Conservation (phyloP, 2,888 invertebrate species). For the Eupithecia subumbrata region DNA sequence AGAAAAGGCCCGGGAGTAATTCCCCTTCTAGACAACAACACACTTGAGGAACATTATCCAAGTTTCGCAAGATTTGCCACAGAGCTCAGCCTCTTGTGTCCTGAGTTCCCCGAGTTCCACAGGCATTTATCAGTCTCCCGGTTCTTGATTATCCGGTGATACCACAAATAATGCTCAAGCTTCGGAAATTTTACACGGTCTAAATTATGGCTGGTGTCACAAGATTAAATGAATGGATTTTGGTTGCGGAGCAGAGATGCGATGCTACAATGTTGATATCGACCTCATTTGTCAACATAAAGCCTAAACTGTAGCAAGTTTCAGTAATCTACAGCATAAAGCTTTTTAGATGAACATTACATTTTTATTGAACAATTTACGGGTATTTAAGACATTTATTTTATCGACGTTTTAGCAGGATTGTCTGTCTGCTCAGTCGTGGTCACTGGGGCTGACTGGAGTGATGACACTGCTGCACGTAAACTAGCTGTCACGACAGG, state of each 20-base stretch:
- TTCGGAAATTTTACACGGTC: conserved; percentile 12
- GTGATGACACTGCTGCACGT: too few species aligned
- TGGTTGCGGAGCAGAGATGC: neutral
- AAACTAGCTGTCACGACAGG: too few species aligned
- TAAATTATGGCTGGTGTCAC: conserved; percentile 16
- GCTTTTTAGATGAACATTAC: neutral
- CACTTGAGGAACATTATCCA: conserved; percentile 8
- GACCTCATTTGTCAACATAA: conserved; percentile 12
- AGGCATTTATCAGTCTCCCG: conserved; percentile 7
- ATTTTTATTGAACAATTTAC: neutral
- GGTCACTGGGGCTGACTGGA: too few species aligned
- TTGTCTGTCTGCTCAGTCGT: too few species aligned
- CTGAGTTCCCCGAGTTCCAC: neutral
- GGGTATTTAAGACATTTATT: too few species aligned
- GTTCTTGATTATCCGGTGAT: conserved; percentile 8
- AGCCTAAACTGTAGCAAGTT: conserved; percentile 6
- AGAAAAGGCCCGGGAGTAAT: neutral
- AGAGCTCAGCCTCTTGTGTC: neutral
- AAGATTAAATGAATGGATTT: conserved; percentile 24
- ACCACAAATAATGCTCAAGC: conserved; percentile 3
- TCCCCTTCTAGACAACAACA: neutral
- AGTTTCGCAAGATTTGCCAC: conserved; percentile 4
- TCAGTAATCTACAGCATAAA: neutral
- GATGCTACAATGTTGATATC: neutral
- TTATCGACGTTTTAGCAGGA: too few species aligned